A percentile compares a stretch with the other conserved stretches of the same genome.
Evolutionary conservation across 2,797 vertebrate species (phyloP).

Genomic region (Gymnothorax javanicus): DNA sequence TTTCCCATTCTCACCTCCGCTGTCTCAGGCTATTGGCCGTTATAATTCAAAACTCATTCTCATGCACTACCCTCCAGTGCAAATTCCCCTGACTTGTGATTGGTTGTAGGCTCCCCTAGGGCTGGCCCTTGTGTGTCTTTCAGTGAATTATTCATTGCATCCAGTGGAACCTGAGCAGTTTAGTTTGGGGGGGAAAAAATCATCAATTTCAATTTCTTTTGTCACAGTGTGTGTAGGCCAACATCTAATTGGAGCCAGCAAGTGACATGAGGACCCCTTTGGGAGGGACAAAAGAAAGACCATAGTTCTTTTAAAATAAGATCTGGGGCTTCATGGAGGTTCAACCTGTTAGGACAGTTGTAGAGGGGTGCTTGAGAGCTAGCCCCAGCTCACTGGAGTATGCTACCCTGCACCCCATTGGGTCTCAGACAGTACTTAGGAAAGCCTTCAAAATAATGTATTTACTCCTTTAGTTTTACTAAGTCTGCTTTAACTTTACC

Average conservation of each 20-base stretch:
- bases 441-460: too few species aligned
- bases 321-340: not conserved
- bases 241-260: not conserved
- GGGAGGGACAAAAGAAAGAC: not conserved
- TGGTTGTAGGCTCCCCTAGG: not conserved
- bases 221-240: slow-evolving; percentile 1
- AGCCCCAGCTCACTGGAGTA: too few species aligned
- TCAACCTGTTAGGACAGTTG: not conserved
- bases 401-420: too few species aligned
- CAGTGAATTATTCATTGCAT: not conserved
- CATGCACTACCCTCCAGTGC: too few species aligned
- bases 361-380: not conserved
- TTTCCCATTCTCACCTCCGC: not conserved
- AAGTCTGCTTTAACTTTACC: too few species aligned
- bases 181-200: not conserved
- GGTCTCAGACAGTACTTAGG: too few species aligned
- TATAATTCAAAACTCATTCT: not conserved
- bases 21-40: not conserved
- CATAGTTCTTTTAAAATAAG: not conserved
- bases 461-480: too few species aligned
- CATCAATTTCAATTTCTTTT: not conserved
- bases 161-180: not conserved
- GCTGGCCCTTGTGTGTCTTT: not conserved
- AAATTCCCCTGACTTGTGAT: not conserved
- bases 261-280: not conserved